Evolutionary conservation across 1,140 invertebrate genomes (phyloP), one percentile per base, ranked within the genome.

Genomic region (Goniozus legneri): DNA sequence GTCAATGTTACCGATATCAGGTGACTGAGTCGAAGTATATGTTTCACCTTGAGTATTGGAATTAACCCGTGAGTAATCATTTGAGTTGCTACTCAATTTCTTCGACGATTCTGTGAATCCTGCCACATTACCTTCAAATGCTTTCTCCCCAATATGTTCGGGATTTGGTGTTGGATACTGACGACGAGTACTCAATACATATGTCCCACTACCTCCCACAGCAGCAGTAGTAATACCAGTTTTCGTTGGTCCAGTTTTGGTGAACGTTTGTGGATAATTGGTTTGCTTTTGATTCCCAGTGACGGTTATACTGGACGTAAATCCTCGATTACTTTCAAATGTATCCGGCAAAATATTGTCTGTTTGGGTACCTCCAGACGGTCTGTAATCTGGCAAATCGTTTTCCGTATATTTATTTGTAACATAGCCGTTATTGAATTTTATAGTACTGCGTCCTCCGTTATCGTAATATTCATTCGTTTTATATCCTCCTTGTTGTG

Each of bases 211-310:
- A 2, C 71, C 73, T 8, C 73, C 71, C 12, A 75, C 38, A 40
- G 72, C 54, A 14, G 71, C 71, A 3, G 66, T 73, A 1, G 67
- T 72, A 15, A 71, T 67, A 3, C 73, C 71, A 3, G 74, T 75
- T 24, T 62, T 72, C 0, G 74, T 75, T 13, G 58, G 52, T n/a
- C 71, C 72, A 3, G 64, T 69, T 55, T 76, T 76, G 0, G 73
- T 46, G 19, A 60, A 60, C 14, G 52, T 56, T 12, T 19, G 31
- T 10, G 56, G 35, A 4, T 6, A 4, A 27, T 27, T 27, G 10
- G 24, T 27, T 27, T 4, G 4, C 24, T 27, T 27, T 4, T 27
- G 4, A 6, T 4, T 27, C 10, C 24, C 24, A 27, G 4, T 27
- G n/a, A n/a, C n/a, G n/a, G n/a, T n/a, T n/a, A n/a, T n/a, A n/a